Evolutionary conservation across 2,888 invertebrate genomes (phyloP).

Genomic region (Xanthia icteritia): DNA sequence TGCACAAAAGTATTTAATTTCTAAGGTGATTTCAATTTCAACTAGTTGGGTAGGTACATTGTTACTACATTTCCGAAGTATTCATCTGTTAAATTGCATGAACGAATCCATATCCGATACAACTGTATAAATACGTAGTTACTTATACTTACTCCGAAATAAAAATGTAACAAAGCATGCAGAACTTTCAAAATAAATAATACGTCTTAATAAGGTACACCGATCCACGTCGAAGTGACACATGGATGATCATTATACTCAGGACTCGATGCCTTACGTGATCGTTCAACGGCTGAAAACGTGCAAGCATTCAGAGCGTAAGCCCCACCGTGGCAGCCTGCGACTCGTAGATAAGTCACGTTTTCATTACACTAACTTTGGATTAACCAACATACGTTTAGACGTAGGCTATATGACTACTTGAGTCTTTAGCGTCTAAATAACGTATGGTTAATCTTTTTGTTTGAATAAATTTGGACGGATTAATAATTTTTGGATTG

Average conservation of each 20-base stretch:
- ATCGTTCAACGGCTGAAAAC: constrained; percentile 73
- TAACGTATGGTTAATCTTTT: constrained; percentile 12
- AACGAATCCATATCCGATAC: background rate
- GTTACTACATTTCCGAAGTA: background rate
- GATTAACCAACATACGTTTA: constrained; percentile 70
- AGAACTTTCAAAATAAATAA: background rate
- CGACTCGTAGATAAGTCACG: constrained; percentile 83
- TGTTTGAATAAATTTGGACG: background rate
- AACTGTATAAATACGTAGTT: background rate
- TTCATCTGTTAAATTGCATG: background rate
- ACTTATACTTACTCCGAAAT: background rate
- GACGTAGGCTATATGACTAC: constrained; percentile 44
- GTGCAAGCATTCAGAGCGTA: constrained; percentile 72
- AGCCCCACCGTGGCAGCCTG: constrained; percentile 76
- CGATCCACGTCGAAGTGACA: constrained; percentile 46
- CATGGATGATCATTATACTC: constrained; percentile 61
- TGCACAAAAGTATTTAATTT: background rate
- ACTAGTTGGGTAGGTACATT: background rate
- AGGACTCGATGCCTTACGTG: constrained; percentile 62
- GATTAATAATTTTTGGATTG: background rate
- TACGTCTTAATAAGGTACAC: constrained; percentile 2
- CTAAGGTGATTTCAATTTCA: background rate
- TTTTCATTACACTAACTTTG: constrained; percentile 83
- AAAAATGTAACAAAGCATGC: background rate
- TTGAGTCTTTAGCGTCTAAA: constrained; percentile 38